Base-by-base conservation (phyloP, 2,888 invertebrate species). In the Tipula vernalis region DNA sequence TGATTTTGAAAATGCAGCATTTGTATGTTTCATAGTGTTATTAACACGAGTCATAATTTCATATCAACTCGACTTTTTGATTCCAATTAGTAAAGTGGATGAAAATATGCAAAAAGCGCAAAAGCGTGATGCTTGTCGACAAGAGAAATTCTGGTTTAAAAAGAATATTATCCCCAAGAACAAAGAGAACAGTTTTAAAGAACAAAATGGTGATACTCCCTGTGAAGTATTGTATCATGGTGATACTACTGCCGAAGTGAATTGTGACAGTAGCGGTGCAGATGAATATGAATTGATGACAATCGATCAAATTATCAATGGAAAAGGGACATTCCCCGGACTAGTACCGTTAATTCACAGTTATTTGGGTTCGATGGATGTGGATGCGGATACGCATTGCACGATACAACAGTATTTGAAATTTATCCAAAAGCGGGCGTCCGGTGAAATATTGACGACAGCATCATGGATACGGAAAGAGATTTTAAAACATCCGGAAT, bases 1-100 rank as follows among this genome's bases (percentile, higher is more conserved):
- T 0, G 99, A 99, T 93, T 99, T 99, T 92, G 99, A 99, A 93
- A 99, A 99, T 93, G 99, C 99, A 0, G 99, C 99, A 3, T 96
- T 98, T 89, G 98, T 98, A 28, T 98, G 98, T 91, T 99, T 99
- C 91, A 96, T 99, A 13, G 99, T 99, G 18, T 93, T 99, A 86
- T 93, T 99, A 88, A 99, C 99, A 0, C 93, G 99, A 88, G 99
- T 98, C 88, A 99, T 99, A 89, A 93, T 99, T 85, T 98, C 99
- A 36, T 99, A 98, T 92, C 95, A 98, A 89, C 94, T 99, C 87
- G 98, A 99, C 92, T 96, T 99, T 90, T 94, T 99, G 86, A 97
- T 99, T 92, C 99, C 99, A 13, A 98, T 99, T 88, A 98, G 98
- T 90, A 98, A 98, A 94, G 96, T 96, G 88, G 98, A 99, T 90